Percentiles rank a stretch among this genome's conserved stretches.
Conservation (phyloP, 2,113 vertebrate genomes). For the zebrafish (Danio rerio) region GRCz12tu NC_133185.1:46419501-46420000, state of each 20-base stretch:
- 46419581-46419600: too few species aligned
- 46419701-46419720: too few species aligned
- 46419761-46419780: not conserved
- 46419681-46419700: too few species aligned
- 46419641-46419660: too few species aligned
- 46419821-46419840: not conserved
- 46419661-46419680: too few species aligned
- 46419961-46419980: constrained; percentile 92
- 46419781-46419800: not conserved
- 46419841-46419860: not conserved
- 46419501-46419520: too few species aligned
- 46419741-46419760: not conserved
- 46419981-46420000: constrained; percentile 80
- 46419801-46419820: not conserved
- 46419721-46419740: too few species aligned
- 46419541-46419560: too few species aligned
- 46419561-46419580: too few species aligned
- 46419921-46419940: constrained; percentile 80
- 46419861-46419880: not conserved
- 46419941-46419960: constrained; percentile 81
- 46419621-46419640: too few species aligned
- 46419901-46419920: constrained; percentile 83
- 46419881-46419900: constrained; percentile 62
- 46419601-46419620: too few species aligned
- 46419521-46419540: too few species aligned